Evolutionary conservation across 2,888 invertebrate genomes (phyloP).

Genomic region (Psylliodes chrysocephalus): DNA sequence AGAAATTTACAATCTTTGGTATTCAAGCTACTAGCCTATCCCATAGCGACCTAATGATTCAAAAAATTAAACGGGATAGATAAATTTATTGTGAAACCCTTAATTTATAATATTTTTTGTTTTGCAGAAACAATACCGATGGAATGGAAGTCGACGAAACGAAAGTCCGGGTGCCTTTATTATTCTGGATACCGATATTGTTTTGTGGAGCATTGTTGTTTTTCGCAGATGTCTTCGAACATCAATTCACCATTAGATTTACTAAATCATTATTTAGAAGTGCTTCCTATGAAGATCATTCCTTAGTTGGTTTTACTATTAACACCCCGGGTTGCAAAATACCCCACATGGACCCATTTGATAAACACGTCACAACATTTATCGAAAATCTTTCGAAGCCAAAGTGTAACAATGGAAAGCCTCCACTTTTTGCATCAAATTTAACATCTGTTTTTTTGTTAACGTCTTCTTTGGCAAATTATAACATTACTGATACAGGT

Average conservation of each 20-base stretch:
- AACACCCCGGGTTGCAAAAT: conserved; percentile 71
- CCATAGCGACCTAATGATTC: too few species aligned
- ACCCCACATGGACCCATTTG: conserved; percentile 72
- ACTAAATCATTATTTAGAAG: conserved; percentile 10
- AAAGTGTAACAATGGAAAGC: conserved; percentile 66
- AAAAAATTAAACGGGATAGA: too few species aligned
- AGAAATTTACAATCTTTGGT: too few species aligned
- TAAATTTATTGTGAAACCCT: too few species aligned
- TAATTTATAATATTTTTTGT: conserved; percentile 2
- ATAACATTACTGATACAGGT: conserved; percentile 64
- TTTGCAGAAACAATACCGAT: conserved; percentile 46
- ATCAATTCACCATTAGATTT: conserved; percentile 38
- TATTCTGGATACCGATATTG: conserved; percentile 52
- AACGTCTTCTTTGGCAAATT: conserved; percentile 63
- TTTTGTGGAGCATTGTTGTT: conserved; percentile 52
- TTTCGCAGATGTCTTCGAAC: conserved; percentile 55
- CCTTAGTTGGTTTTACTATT: conserved; percentile 37
- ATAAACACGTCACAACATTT: conserved; percentile 68
- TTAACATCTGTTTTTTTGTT: conserved; percentile 70
- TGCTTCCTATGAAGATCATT: conserved; percentile 5
- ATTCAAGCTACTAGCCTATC: too few species aligned
- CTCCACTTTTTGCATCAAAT: conserved; percentile 70
- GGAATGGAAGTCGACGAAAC: conserved; percentile 48
- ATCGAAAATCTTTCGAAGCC: conserved; percentile 66
- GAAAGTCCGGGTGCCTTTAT: conserved; percentile 49